A percentile compares a stretch with the other conserved stretches of the same genome.
phyloP scores from a whole-genome alignment of 2,797 vertebrate species.

The Crenuchus spilurus region DNA sequence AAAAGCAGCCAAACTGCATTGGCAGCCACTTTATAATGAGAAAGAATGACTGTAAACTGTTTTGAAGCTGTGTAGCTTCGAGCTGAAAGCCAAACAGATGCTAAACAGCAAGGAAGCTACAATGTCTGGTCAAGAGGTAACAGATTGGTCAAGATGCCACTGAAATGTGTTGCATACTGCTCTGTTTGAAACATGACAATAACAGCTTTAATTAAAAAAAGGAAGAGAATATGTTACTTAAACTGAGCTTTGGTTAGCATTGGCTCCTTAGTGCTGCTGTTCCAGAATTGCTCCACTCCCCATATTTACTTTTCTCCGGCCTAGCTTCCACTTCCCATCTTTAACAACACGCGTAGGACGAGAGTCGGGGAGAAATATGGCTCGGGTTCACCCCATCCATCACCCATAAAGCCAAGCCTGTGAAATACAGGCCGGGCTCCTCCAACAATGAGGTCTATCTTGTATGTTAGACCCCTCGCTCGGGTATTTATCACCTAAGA shows the following conservation, averaged over 20 bases:
- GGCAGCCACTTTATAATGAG: background rate
- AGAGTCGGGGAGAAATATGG: conserved; percentile 52
- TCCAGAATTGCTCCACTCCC: conserved; percentile 16
- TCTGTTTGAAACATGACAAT: no score
- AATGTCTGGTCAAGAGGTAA: no score
- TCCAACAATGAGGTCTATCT: conserved; percentile 77
- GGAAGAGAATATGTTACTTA: no score
- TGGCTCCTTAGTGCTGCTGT: background rate
- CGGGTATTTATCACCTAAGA: conserved; percentile 79
- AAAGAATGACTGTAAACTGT: background rate
- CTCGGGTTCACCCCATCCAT: conserved; percentile 71
- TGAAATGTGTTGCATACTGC: no score
- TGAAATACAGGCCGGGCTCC: conserved; percentile 72
- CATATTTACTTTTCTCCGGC: conserved; percentile 11
- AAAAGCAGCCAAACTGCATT: background rate
- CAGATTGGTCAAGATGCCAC: no score
- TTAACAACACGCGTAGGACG: conserved; percentile 38
- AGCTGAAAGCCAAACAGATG: background rate
- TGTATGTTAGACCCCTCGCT: conserved; percentile 75
- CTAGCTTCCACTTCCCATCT: conserved; percentile 11
- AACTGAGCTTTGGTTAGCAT: background rate
- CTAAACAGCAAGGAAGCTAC: background rate
- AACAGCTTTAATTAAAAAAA: no score
- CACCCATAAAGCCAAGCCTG: conserved; percentile 67
- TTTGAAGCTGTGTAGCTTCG: background rate